Conservation (phyloP, 2,797 vertebrate genomes). For the Acropternis orthonyx region DNA sequence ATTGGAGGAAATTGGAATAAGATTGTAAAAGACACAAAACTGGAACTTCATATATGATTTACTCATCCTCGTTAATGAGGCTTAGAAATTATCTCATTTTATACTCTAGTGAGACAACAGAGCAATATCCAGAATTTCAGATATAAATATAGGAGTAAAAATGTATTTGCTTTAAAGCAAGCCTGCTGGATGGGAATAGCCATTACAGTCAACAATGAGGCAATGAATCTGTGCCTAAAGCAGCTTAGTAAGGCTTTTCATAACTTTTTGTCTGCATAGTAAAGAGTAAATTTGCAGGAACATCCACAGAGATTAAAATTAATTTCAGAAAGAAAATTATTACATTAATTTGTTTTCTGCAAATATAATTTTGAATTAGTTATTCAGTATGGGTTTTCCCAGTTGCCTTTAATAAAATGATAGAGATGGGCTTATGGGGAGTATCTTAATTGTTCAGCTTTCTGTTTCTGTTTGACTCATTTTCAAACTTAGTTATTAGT, state of each 20-base stretch:
- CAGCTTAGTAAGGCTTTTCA: slow-evolving; percentile 74
- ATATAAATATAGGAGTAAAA: slow-evolving; percentile 40
- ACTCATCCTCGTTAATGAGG: not conserved
- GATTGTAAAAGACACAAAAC: not conserved
- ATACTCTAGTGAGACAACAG: slow-evolving; percentile 32
- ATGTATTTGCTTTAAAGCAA: slow-evolving; percentile 58
- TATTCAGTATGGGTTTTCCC: slow-evolving; percentile 80
- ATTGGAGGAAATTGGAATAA: not conserved
- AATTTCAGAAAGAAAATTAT: slow-evolving; percentile 85
- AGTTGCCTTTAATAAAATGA: slow-evolving; percentile 83
- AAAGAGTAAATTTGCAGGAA: slow-evolving; percentile 79
- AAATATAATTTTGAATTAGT: slow-evolving; percentile 83
- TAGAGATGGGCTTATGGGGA: slow-evolving; percentile 80
- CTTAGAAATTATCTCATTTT: slow-evolving; percentile 44
- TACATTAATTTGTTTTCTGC: slow-evolving; percentile 84
- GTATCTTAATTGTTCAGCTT: slow-evolving; percentile 81
- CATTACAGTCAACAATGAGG: slow-evolving; percentile 64
- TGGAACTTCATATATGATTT: slow-evolving; percentile 10
- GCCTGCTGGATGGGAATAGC: slow-evolving; percentile 68
- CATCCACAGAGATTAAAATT: slow-evolving; percentile 82
- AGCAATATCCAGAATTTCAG: slow-evolving; percentile 58
- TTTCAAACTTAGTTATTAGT: slow-evolving; percentile 73
- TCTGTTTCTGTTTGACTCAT: slow-evolving; percentile 74
- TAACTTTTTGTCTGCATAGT: slow-evolving; percentile 75
- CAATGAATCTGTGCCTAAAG: slow-evolving; percentile 79